phyloP scores from a whole-genome alignment of 2,113 vertebrate genomes.

The Leucosticte australis region DNA sequence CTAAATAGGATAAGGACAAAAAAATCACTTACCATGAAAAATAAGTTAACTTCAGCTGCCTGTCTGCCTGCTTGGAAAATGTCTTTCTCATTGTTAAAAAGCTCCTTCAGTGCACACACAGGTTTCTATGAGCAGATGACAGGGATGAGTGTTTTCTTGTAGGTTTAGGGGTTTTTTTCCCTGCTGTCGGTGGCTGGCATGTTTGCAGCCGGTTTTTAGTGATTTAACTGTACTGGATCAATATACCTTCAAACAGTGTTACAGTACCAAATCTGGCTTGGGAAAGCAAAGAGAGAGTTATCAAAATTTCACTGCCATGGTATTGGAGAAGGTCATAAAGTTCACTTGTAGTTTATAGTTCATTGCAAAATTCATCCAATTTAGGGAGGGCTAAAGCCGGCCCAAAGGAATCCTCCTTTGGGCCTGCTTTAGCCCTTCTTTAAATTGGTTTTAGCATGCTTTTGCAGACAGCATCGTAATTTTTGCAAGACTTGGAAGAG shows the following conservation, averaged over 20 bases:
- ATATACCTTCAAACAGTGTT: not conserved
- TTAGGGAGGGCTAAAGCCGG: not conserved
- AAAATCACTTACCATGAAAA: not conserved
- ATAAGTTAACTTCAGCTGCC: conserved; percentile 20
- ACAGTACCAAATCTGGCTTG: not conserved
- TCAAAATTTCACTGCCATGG: not conserved
- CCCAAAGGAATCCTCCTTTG: not conserved
- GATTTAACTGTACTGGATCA: conserved; percentile 1
- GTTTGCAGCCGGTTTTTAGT: conserved; percentile 45
- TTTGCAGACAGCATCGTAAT: rapidly evolving
- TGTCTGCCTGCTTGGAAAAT: conserved; percentile 14
- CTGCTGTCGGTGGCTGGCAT: conserved; percentile 30
- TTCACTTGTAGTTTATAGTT: not conserved
- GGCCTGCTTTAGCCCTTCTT: no score
- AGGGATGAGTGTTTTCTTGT: not conserved
- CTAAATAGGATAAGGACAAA: not conserved
- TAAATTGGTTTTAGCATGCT: not conserved
- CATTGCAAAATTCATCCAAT: not conserved
- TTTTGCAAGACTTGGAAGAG: not conserved
- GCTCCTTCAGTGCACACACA: not conserved
- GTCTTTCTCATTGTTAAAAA: conserved; percentile 17
- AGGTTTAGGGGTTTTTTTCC: not conserved
- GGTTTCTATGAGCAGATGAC: conserved; percentile 13
- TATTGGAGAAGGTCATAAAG: not conserved
- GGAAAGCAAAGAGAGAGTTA: not conserved